phyloP scores from a whole-genome alignment of 2,113 vertebrate species.

The Pachycephala philippinensis region DNA sequence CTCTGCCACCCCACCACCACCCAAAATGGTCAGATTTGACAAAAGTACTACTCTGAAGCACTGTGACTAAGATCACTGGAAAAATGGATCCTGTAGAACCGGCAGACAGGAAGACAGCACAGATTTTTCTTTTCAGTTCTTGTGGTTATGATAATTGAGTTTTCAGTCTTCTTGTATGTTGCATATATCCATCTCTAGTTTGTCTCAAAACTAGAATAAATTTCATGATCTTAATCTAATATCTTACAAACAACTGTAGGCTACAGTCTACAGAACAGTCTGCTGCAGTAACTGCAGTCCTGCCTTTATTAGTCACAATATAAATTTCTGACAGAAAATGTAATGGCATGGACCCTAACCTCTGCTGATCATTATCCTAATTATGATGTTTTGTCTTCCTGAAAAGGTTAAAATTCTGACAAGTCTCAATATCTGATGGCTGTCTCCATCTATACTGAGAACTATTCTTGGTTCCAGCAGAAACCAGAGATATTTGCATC shows the following conservation, averaged over 20 bases:
- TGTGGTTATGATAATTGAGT: conserved; percentile 29
- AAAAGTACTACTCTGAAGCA: conserved; percentile 2
- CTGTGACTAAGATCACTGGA: conserved; percentile 28
- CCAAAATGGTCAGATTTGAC: not conserved
- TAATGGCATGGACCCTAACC: not conserved
- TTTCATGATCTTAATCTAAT: conserved; percentile 43
- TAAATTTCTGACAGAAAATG: conserved; percentile 1
- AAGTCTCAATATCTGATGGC: not conserved
- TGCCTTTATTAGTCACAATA: not conserved
- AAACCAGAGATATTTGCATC: not conserved
- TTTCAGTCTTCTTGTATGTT: conserved; percentile 11
- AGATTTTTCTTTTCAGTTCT: conserved; percentile 17
- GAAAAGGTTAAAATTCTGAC: conserved; percentile 34
- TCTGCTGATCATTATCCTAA: not conserved
- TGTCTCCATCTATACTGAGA: not conserved
- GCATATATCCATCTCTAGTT: conserved; percentile 44
- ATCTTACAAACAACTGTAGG: conserved; percentile 24
- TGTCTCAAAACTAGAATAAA: conserved; percentile 23
- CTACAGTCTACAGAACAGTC: conserved; percentile 35
- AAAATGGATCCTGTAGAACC: not conserved
- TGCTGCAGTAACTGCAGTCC: conserved; percentile 14
- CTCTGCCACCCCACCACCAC: not conserved
- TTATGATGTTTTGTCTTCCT: conserved; percentile 12
- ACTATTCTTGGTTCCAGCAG: not conserved
- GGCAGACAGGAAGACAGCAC: not conserved